Evolutionary conservation across 2,113 vertebrate genomes (phyloP), one percentile per base, ranked within the genome.

Genomic region (Isichthys henryi): DNA sequence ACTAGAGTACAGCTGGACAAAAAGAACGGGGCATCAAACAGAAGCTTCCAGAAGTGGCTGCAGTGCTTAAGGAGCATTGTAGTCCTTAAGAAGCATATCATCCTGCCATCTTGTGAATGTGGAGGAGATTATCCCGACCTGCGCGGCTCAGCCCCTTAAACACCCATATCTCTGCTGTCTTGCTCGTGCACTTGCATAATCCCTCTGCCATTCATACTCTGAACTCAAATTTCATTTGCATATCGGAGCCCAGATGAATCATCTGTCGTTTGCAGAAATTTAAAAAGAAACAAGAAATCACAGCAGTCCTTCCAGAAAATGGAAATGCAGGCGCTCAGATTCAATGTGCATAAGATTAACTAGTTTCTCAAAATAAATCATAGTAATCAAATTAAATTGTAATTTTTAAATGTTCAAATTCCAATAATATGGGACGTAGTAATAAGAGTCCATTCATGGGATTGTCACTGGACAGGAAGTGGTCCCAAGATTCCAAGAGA

Each of bases 161-260:
- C 46, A 84, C 10, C 7, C 27, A 3, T 87, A 88, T 77, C 46
- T 91, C 77, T 87, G 91, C 92, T 58, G 91, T 90, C 92, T 89
- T 91, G 88, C 39, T 92, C 90, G 39, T n/a, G 90, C 88, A 94
- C 95, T 95, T 95, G 93, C 94, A 95, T 95, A 95, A 95, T 95
- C 94, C 92, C 92, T 92, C 91, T 92, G 93, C 95, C 92, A 93
- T 93, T 91, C 88, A 87, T 93, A 95, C 94, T 94, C 94, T 93
- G 94, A 95, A 95, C 92, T 94, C 89, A 86, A 39, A 87, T 82
- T 89, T 86, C 74, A 94, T 95, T 94, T 95, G 93, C 93, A 94
- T 94, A 94, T 94, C 91, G 93, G 88, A 50, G n/a, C 74, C 86
- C 52, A 80, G 58, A 88, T 70, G 62, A 86, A 90, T 74, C 52